Percentiles rank a stretch among this genome's conserved stretches.
Evolutionary conservation across 2,888 invertebrate genomes (phyloP).

Genomic region (Meiosimyza decipiens): DNA sequence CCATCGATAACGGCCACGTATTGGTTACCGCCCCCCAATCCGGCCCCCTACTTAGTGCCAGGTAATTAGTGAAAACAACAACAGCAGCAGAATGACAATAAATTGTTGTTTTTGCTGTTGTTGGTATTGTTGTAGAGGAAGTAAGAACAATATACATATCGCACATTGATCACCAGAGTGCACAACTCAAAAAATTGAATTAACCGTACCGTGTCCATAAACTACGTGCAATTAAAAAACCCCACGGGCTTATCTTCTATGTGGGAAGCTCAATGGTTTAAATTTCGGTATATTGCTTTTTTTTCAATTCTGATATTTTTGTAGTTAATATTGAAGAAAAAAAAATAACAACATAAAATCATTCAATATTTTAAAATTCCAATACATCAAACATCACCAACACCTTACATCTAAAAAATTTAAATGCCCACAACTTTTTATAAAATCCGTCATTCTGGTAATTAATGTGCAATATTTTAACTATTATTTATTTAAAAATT

Average conservation of each 20-base stretch:
- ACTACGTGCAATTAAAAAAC: background rate
- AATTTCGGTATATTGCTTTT: too few species aligned
- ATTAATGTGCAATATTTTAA: too few species aligned
- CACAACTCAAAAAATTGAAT: background rate
- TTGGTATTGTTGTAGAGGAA: constrained; percentile 16
- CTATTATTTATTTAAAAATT: too few species aligned
- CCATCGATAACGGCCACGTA: constrained; percentile 86
- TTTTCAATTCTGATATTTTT: too few species aligned
- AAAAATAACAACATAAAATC: too few species aligned
- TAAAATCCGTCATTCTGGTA: too few species aligned
- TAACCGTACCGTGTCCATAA: background rate
- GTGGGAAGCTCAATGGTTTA: background rate
- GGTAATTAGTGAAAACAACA: constrained; percentile 70
- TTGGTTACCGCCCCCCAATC: constrained; percentile 84
- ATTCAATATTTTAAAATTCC: too few species aligned
- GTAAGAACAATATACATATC: constrained; percentile 7
- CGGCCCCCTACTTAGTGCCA: constrained; percentile 86
- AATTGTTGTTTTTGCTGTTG: background rate
- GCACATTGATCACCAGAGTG: too few species aligned
- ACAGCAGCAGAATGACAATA: constrained; percentile 24
- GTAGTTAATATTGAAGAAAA: too few species aligned
- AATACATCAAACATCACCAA: too few species aligned
- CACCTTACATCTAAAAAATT: too few species aligned
- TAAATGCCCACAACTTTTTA: too few species aligned
- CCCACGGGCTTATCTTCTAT: background rate